phyloP scores from a whole-genome alignment of 1,140 invertebrate species.

The Bombus haemorrhoidalis region DNA sequence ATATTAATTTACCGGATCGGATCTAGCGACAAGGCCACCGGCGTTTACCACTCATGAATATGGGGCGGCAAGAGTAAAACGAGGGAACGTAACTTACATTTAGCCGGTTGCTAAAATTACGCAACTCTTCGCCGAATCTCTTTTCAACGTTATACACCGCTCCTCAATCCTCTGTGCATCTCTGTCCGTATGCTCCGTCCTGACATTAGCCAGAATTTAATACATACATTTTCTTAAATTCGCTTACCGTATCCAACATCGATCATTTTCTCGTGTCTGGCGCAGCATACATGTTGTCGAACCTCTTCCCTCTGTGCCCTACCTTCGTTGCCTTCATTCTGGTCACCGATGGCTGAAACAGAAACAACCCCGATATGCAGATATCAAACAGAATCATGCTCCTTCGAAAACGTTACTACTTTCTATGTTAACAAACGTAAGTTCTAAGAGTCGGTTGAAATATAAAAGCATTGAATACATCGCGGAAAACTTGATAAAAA shows the following conservation, averaged over 20 bases:
- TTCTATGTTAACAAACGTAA: background rate
- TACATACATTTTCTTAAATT: background rate
- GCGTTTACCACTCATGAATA: conserved; percentile 20
- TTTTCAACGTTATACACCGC: background rate
- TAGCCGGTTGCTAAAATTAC: conserved; percentile 18
- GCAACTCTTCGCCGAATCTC: background rate
- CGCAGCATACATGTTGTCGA: conserved; percentile 73
- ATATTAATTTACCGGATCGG: conserved; percentile 45
- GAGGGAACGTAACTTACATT: conserved; percentile 25
- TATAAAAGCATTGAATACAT: background rate
- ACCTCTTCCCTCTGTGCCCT: conserved; percentile 55
- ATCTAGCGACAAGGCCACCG: conserved; percentile 43
- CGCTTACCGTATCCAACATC: conserved; percentile 76
- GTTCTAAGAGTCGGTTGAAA: background rate
- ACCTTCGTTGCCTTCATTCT: conserved; percentile 33
- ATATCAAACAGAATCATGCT: background rate
- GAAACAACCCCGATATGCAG: conserved; percentile 5
- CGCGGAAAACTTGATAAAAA: background rate
- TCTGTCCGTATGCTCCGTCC: no score
- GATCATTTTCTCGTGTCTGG: conserved; percentile 75
- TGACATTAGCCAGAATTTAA: background rate
- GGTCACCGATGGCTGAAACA: conserved; percentile 61
- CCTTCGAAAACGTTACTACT: background rate
- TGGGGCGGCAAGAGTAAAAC: conserved; percentile 32
- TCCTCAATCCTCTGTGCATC: background rate